Evolutionary conservation across 1,140 invertebrate species (phyloP).

Genomic region (Macrostomum lignano): DNA sequence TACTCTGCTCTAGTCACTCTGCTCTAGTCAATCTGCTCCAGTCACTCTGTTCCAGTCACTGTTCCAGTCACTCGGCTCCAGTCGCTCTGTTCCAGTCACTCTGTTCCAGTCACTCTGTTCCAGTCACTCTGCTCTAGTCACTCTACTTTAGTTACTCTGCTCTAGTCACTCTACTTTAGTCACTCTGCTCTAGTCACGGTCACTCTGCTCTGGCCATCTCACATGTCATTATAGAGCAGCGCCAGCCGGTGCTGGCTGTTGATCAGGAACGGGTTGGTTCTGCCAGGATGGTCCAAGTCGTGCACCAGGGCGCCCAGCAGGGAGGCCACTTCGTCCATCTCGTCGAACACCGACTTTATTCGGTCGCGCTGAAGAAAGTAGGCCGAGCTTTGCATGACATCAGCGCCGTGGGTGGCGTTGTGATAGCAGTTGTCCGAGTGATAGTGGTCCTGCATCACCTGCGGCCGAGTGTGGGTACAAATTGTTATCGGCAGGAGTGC

Average conservation of each 20-base stretch:
- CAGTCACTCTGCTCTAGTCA: no score
- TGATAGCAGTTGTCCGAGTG: constrained; percentile 21
- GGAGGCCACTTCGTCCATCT: constrained; percentile 41
- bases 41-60: no score
- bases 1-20: no score
- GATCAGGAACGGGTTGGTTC: constrained; percentile 30
- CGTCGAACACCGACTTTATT: constrained; percentile 39
- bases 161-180: no score
- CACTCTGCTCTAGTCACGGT: no score
- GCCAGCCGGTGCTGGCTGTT: constrained; percentile 21
- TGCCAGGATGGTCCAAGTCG: constrained; percentile 26
- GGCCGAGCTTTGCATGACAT: constrained; percentile 10
- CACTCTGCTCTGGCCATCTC: no score
- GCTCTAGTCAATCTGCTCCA: no score
- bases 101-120: no score
- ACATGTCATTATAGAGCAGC: constrained; percentile 27
- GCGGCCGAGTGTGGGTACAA: constrained; percentile 62
- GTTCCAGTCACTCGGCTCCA: no score
- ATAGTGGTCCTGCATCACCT: constrained; percentile 19
- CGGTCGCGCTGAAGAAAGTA: constrained; percentile 49
- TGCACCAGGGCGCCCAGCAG: constrained; percentile 44
- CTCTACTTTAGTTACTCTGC: no score
- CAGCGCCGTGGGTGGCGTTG: constrained; percentile 26
- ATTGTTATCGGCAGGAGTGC: no score
- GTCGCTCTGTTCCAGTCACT: no score